Percentiles rank a stretch among this genome's conserved stretches.
Evolutionary conservation across 2,113 vertebrate species (phyloP).

Genomic region (Ictalurus punctatus): DNA sequence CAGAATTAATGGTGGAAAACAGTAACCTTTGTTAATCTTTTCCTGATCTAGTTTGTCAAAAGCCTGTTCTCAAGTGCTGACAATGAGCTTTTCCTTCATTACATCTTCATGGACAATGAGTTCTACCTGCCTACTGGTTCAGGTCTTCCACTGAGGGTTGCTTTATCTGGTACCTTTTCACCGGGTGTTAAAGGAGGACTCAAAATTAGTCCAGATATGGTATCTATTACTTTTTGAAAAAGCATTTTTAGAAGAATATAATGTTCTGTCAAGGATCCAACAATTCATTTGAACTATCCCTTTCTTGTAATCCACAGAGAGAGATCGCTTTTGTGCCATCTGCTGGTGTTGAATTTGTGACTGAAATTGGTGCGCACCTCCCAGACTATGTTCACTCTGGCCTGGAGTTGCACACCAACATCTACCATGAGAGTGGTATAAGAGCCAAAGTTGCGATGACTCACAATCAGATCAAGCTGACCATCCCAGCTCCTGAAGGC

Average conservation of each 20-base stretch:
- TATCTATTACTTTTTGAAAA: slow-evolving; percentile 55
- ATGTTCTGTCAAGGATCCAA: neutral
- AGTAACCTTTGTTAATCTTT: neutral
- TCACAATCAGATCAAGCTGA: slow-evolving; percentile 76
- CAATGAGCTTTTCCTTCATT: slow-evolving; percentile 85
- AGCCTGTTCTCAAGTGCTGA: slow-evolving; percentile 75
- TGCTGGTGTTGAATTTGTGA: slow-evolving; percentile 83
- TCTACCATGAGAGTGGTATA: slow-evolving; percentile 85
- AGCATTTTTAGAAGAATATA: neutral
- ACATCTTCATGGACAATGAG: slow-evolving; percentile 94
- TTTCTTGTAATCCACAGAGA: slow-evolving; percentile 61
- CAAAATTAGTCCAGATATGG: slow-evolving; percentile 73
- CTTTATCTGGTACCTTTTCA: slow-evolving; percentile 82
- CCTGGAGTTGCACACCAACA: slow-evolving; percentile 82
- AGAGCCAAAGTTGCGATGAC: slow-evolving; percentile 71
- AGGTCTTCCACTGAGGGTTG: slow-evolving; percentile 85
- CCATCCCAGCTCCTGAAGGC: slow-evolving; percentile 75
- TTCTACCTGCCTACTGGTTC: slow-evolving; percentile 87
- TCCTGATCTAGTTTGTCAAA: slow-evolving; percentile 63
- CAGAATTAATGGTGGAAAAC: neutral
- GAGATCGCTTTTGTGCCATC: slow-evolving; percentile 85
- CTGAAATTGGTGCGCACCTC: slow-evolving; percentile 78
- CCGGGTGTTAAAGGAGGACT: slow-evolving; percentile 82
- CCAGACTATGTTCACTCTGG: slow-evolving; percentile 82
- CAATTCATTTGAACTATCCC: neutral